These are phyloP conservation scores for Meloidogyne floridensis DNA, from an alignment of 1,140 invertebrate species.

Conservation along the genomic window DNA sequence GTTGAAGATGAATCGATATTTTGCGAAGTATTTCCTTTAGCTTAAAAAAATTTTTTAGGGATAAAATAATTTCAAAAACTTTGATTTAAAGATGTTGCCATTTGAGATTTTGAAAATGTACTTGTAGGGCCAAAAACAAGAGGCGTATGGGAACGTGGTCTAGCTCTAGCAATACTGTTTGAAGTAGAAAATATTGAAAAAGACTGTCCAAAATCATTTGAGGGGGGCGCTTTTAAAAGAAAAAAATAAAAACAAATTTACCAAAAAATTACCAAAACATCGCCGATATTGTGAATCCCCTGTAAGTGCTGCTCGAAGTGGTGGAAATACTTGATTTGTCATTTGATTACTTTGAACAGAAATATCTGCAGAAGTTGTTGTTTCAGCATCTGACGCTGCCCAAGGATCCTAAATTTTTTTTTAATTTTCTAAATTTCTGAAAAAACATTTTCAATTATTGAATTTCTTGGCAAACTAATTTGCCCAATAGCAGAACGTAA, in stretches of 20 bases:
- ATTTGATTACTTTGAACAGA: conserved; percentile 60
- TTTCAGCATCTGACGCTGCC: conserved; percentile 28
- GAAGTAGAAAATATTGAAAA: conserved; percentile 23
- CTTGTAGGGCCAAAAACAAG: not conserved
- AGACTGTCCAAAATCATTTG: conserved; percentile 44
- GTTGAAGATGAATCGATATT: too few relatives aligned
- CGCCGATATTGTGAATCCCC: conserved; percentile 52
- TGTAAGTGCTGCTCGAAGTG: conserved; percentile 54
- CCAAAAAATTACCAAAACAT: conserved; percentile 37
- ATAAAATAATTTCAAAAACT: not conserved
- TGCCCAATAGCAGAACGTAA: conserved; percentile 58
- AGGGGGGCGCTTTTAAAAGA: conserved; percentile 17
- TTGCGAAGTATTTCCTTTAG: too few relatives aligned
- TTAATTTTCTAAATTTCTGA: not conserved
- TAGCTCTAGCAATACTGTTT: conserved; percentile 52
- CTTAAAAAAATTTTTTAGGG: not conserved
- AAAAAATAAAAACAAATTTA: conserved; percentile 25
- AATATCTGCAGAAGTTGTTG: conserved; percentile 20
- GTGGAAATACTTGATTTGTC: conserved; percentile 21
- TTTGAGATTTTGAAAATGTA: not conserved
- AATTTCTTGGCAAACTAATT: conserved; percentile 55
- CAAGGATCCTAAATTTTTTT: conserved; percentile 58
- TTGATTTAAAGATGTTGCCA: not conserved
- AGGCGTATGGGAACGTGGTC: conserved; percentile 41
- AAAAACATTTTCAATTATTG: conserved; percentile 59